A percentile compares a stretch with the other conserved stretches of the same genome.
phyloP scores from a whole-genome alignment of 1,140 invertebrate species.

The Danaus melanippus region DNA sequence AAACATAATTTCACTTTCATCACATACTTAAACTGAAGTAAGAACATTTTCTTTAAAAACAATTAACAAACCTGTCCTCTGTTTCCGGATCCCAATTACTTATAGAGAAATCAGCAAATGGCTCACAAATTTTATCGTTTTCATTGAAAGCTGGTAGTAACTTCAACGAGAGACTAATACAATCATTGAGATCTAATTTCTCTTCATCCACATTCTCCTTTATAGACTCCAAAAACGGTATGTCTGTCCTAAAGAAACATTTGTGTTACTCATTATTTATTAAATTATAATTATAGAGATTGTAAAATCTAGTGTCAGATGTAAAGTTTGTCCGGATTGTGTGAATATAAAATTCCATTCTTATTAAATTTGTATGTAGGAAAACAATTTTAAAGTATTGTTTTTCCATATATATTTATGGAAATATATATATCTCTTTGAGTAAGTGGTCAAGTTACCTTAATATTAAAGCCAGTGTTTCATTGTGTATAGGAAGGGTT shows the following conservation, averaged over 20 bases:
- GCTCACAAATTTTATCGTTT: conserved; percentile 59
- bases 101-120: conserved; percentile 68
- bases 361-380: too few species aligned
- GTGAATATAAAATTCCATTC: too few species aligned
- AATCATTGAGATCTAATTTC: conserved; percentile 50
- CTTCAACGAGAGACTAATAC: conserved; percentile 36
- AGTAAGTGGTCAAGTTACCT: conserved; percentile 37
- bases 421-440: too few species aligned
- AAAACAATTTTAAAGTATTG: too few species aligned
- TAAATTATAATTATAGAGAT: too few species aligned
- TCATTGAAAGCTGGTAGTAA: conserved; percentile 42
- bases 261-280: too few species aligned
- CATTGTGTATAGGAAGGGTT: conserved; percentile 60
- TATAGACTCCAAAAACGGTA: conserved; percentile 47
- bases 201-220: conserved; percentile 55
- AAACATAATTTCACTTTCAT: conserved; percentile 1
- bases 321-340: too few species aligned
- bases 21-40: conserved; percentile 2
- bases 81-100: conserved; percentile 72
- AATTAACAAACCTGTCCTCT: conserved; percentile 52
- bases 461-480: conserved; percentile 54
- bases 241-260: conserved; percentile 39
- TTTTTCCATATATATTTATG: too few species aligned
- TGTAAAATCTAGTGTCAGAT: too few species aligned
- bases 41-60: conserved; percentile 3